phyloP scores from a whole-genome alignment of 1,140 invertebrate species.

The Achatina immaculata region DNA sequence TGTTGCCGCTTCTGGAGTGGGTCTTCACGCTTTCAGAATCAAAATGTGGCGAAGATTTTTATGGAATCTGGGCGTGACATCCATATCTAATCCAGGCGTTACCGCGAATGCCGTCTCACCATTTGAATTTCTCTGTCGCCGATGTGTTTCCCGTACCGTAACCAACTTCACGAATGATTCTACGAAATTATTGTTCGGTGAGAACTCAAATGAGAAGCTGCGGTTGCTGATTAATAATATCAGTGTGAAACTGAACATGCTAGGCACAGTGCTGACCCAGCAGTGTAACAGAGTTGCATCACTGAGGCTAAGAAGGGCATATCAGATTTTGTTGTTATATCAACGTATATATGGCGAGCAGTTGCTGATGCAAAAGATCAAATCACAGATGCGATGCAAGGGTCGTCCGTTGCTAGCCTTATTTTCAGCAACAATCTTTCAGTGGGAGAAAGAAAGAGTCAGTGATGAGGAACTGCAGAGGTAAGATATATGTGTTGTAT shows the following conservation, averaged over 20 bases:
- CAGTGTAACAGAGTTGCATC: conserved; percentile 28
- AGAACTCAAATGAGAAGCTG: conserved; percentile 9
- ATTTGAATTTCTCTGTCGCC: neutral
- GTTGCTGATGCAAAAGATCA: conserved; percentile 21
- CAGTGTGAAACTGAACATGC: neutral
- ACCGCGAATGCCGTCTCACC: neutral
- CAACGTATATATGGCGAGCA: conserved; percentile 31
- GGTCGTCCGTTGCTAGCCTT: conserved; percentile 13
- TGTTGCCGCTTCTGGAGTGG: neutral
- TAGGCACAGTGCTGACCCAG: conserved; percentile 3
- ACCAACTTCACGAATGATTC: neutral
- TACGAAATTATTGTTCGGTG: neutral
- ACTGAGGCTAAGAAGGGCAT: conserved; percentile 22
- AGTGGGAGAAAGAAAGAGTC: conserved; percentile 34
- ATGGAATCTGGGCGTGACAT: neutral
- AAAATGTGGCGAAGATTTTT: neutral
- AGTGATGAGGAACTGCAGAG: conserved; percentile 27
- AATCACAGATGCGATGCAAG: neutral
- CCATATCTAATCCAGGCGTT: neutral
- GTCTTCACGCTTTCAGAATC: neutral
- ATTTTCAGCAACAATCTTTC: conserved; percentile 25
- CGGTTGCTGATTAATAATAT: conserved; percentile 10
- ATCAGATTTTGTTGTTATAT: conserved; percentile 27
- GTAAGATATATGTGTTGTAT: no score
- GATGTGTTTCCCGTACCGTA: neutral